Conservation (phyloP, 1,140 invertebrate species). For the Eumeta japonica region DNA sequence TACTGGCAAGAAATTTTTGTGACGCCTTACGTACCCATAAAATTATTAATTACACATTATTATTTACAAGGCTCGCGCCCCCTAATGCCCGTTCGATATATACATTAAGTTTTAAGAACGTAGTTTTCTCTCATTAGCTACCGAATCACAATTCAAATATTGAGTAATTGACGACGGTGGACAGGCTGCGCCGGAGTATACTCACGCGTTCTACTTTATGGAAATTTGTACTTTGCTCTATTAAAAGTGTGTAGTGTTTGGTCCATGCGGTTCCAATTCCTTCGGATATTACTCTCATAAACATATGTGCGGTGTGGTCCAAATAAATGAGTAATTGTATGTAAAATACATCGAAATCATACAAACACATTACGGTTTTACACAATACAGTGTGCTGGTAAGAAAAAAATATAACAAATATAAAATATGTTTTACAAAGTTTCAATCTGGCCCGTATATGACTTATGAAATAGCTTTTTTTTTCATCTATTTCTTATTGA, state of each 20-base stretch:
- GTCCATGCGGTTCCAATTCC: conserved; percentile 45
- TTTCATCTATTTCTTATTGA: no score
- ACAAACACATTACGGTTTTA: no score
- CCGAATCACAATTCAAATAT: conserved; percentile 57
- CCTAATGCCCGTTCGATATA: conserved; percentile 54
- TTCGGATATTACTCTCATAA: no score
- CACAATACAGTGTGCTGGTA: no score
- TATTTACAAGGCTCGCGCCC: conserved; percentile 49
- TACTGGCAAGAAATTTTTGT: conserved; percentile 48
- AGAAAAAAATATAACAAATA: no score
- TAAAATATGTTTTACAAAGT: no score
- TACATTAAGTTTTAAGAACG: conserved; percentile 55
- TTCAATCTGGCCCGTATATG: no score
- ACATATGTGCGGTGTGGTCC: no score
- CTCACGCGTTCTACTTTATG: conserved; percentile 45
- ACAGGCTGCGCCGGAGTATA: conserved; percentile 52
- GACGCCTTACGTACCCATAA: conserved; percentile 41
- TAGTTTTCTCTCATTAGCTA: conserved; percentile 56
- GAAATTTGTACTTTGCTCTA: conserved; percentile 56
- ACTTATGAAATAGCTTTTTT: no score
- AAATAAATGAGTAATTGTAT: no score
- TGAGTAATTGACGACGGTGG: conserved; percentile 57
- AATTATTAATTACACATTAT: conserved; percentile 43
- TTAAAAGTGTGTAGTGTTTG: conserved; percentile 50
- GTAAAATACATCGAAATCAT: no score